Percentiles rank a stretch among this genome's conserved stretches.
Conservation (phyloP, 2,888 invertebrate genomes). For the Keiferia lycopersicella region DNA sequence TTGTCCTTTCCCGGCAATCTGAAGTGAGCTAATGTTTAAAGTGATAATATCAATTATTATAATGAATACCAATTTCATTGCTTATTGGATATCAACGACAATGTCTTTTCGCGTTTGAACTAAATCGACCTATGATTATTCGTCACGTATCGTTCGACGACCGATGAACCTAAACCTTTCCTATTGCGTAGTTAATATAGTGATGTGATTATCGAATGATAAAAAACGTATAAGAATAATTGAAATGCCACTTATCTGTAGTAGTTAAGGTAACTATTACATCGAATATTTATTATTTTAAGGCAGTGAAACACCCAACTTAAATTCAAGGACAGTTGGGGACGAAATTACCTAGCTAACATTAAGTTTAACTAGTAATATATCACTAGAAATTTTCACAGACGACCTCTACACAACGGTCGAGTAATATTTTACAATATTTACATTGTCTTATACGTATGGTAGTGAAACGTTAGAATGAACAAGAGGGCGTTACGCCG, state of each 20-base stretch:
- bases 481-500: conserved; percentile 38
- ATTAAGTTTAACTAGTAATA: conserved; percentile 73
- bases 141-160: conserved; percentile 19
- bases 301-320: conserved; percentile 82
- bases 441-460: conserved; percentile 74
- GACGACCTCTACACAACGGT: conserved; percentile 73
- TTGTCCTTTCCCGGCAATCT: conserved; percentile 19
- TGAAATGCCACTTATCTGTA: conserved; percentile 73
- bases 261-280: conserved; percentile 75
- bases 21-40: conserved; percentile 22
- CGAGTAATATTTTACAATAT: conserved; percentile 78
- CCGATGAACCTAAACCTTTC: conserved; percentile 33
- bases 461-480: conserved; percentile 57
- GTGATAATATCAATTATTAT: conserved; percentile 38
- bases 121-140: conserved; percentile 25
- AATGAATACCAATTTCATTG: conserved; percentile 45
- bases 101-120: conserved; percentile 36
- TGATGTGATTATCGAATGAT: conserved; percentile 50
- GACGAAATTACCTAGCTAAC: conserved; percentile 81
- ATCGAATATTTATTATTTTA: conserved; percentile 73
- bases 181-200: conserved; percentile 32
- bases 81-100: conserved; percentile 39
- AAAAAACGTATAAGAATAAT: conserved; percentile 58
- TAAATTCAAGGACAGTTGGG: conserved; percentile 79
- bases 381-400: conserved; percentile 79